Evolutionary conservation across 2,113 vertebrate species (phyloP).

Genomic region (Ginglymostoma cirratum): DNA sequence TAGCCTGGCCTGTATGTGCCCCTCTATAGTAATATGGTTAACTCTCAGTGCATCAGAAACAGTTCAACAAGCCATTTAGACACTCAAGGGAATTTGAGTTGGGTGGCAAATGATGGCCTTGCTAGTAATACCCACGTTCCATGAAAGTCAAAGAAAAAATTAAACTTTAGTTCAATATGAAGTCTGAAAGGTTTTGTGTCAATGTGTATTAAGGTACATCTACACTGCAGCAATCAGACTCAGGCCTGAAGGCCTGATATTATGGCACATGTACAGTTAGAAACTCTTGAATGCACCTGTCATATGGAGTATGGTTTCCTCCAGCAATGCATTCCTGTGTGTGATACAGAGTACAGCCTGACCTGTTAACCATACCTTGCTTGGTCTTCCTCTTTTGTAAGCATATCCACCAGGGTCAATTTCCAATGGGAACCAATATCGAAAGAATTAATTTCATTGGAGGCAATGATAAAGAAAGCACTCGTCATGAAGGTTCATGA

Average conservation of each 20-base stretch:
- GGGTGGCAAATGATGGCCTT: too few relatives aligned
- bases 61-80: too few relatives aligned
- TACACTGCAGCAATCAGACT: not conserved
- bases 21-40: too few relatives aligned
- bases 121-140: too few relatives aligned
- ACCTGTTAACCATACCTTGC: not conserved
- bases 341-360: not conserved
- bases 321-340: not conserved
- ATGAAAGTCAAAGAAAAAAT: too few relatives aligned
- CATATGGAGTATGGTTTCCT: not conserved
- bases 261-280: not conserved
- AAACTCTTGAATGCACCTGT: not conserved
- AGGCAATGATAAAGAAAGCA: not conserved
- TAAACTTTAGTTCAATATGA: not conserved
- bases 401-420: not conserved
- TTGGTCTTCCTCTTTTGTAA: not conserved
- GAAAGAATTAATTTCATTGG: not conserved
- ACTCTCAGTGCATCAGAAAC: too few relatives aligned
- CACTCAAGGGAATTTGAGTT: too few relatives aligned
- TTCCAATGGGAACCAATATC: not conserved
- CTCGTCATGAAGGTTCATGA: not conserved
- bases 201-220: not conserved
- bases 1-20: too few relatives aligned
- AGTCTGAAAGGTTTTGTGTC: not conserved
- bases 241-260: not conserved